A percentile compares a stretch with the other conserved stretches of the same genome.
Evolutionary conservation across 2,888 invertebrate genomes (phyloP).

Genomic region (Cephus rjabovi): DNA sequence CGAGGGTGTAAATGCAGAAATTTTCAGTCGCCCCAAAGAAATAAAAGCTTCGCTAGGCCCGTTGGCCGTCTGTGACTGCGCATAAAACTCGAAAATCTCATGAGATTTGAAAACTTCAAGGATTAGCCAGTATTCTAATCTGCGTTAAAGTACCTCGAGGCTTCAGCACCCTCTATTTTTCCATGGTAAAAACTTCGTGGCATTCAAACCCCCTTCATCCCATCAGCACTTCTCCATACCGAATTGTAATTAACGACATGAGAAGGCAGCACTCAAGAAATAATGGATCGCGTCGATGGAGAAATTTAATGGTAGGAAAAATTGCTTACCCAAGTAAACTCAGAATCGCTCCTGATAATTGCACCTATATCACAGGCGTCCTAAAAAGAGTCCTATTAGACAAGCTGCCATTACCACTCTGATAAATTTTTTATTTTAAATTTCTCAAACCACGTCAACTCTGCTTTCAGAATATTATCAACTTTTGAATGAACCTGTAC

Average conservation of each 20-base stretch:
- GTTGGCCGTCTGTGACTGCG: neutral
- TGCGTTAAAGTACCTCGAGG: neutral
- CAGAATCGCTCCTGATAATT: neutral
- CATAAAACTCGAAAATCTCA: constrained; percentile 6
- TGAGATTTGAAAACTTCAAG: neutral
- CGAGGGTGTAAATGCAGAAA: neutral
- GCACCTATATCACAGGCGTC: neutral
- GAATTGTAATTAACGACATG: neutral
- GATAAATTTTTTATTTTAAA: neutral
- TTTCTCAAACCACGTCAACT: neutral
- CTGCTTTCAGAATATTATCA: neutral
- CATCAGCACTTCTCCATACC: neutral
- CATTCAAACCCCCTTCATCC: neutral
- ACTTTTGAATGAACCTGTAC: neutral
- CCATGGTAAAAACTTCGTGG: neutral
- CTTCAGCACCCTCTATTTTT: neutral
- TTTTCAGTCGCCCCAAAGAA: neutral
- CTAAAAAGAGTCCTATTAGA: neutral
- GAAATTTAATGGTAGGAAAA: neutral
- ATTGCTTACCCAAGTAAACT: neutral
- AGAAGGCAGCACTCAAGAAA: neutral
- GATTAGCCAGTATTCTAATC: constrained; percentile 5
- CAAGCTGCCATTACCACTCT: neutral
- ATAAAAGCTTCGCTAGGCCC: neutral
- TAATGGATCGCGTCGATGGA: neutral